A percentile compares a stretch with the other conserved stretches of the same genome.
Conservation (phyloP, 2,113 vertebrate species). For the Columba livia region DNA sequence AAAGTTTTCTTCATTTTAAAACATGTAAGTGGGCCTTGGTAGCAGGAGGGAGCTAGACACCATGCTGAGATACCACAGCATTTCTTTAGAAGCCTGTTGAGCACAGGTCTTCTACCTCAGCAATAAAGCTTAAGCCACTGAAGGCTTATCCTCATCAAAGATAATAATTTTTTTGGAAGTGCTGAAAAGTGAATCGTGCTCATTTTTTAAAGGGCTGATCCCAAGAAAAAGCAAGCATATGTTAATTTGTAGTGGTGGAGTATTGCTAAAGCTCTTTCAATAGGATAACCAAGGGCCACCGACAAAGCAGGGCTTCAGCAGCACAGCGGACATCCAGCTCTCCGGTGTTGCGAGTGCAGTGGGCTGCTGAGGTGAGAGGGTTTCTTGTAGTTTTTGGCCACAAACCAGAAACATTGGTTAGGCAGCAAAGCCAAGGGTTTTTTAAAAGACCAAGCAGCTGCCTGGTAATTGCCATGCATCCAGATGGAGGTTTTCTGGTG, state of each 20-base stretch:
- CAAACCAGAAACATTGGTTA: background rate
- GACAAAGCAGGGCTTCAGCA: background rate
- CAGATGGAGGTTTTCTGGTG: background rate
- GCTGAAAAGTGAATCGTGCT: background rate
- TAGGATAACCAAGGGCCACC: background rate
- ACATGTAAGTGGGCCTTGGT: background rate
- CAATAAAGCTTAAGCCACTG: background rate
- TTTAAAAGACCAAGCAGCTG: background rate
- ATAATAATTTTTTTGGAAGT: background rate
- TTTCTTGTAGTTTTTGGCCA: background rate
- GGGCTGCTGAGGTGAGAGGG: background rate
- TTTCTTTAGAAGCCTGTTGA: background rate
- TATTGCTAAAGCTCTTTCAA: background rate
- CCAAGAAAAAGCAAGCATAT: background rate
- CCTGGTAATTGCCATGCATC: background rate
- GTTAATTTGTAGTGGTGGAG: background rate
- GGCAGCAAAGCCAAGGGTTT: background rate
- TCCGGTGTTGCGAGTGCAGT: background rate
- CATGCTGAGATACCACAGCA: background rate
- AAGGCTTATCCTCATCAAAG: background rate
- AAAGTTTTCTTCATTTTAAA: background rate
- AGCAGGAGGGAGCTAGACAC: background rate
- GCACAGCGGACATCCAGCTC: background rate
- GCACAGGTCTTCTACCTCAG: background rate
- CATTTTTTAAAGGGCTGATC: background rate